These are phyloP conservation scores for Coregonus suidteri DNA, from an alignment of 2,797 vertebrate genomes.

Conservation along the genomic window DNA sequence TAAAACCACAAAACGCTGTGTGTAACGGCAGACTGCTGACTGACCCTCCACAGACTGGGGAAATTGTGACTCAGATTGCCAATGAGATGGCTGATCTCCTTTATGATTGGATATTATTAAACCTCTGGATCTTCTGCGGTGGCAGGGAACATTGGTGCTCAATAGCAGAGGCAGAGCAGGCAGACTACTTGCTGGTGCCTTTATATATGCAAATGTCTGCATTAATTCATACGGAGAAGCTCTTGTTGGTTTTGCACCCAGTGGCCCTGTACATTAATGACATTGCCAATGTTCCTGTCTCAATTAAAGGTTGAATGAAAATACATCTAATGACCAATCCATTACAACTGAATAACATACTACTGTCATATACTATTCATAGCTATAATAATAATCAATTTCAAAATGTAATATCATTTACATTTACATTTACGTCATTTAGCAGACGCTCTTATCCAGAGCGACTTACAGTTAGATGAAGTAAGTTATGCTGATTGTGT, in stretches of 20 bases:
- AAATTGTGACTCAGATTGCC: constrained; percentile 21
- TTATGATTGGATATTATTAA: constrained; percentile 52
- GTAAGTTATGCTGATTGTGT: neutral
- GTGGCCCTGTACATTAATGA: constrained; percentile 14
- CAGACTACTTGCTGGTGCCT: constrained; percentile 41
- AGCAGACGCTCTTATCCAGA: too few species aligned
- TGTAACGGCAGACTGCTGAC: neutral
- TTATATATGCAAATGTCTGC: constrained; percentile 52
- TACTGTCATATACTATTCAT: neutral
- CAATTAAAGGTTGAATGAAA: neutral
- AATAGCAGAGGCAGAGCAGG: constrained; percentile 8
- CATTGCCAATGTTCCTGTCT: constrained; percentile 1
- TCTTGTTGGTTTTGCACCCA: constrained; percentile 37
- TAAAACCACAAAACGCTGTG: neutral
- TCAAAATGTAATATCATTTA: neutral
- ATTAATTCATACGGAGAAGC: constrained; percentile 47
- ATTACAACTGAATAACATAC: neutral
- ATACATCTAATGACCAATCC: neutral
- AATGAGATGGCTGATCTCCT: constrained; percentile 53
- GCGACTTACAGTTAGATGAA: too few species aligned
- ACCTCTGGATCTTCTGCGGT: constrained; percentile 44
- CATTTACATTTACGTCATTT: too few species aligned
- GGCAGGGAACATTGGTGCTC: constrained; percentile 47
- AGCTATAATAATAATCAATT: neutral
- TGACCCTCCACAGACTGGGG: constrained; percentile 27